Percentiles rank a stretch among this genome's conserved stretches.
These are phyloP conservation scores for Platyrinchus mystaceus DNA, from an alignment of 2,797 vertebrate genomes.

Conservation along the genomic window DNA sequence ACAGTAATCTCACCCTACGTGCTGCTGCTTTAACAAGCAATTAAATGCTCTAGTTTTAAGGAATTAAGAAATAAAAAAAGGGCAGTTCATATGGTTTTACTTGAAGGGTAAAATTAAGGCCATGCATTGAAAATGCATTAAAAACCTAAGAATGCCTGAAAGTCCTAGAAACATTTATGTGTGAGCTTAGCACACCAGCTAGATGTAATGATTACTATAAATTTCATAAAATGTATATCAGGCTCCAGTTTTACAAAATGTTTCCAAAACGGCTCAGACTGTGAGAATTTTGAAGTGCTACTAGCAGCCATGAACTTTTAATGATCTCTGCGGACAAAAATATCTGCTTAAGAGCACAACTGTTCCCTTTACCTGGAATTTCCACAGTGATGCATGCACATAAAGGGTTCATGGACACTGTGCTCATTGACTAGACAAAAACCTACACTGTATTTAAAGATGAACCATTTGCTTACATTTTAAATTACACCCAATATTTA, in stretches of 20 bases:
- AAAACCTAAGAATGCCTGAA: not conserved
- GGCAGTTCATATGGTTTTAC: not conserved
- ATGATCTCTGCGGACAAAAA: not conserved
- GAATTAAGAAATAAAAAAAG: not conserved
- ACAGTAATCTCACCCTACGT: fast-evolving
- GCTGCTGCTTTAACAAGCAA: not conserved
- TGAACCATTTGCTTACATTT: not conserved
- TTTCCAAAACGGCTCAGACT: not conserved
- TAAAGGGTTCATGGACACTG: not conserved
- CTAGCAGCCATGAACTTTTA: not conserved
- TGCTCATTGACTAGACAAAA: not conserved
- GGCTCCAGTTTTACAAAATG: not conserved
- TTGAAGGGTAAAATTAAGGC: not conserved
- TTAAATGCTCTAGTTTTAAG: not conserved
- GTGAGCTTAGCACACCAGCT: not conserved
- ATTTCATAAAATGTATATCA: not conserved
- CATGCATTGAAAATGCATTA: not conserved
- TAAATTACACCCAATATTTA: not conserved
- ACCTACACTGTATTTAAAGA: not conserved
- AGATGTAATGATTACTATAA: not conserved
- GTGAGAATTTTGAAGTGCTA: not conserved
- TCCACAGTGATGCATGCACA: not conserved
- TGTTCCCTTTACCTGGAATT: not conserved
- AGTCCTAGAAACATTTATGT: not conserved
- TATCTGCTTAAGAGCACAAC: not conserved